phyloP scores from a whole-genome alignment of 2,797 vertebrate genomes.

The Gastrophryne carolinensis region DNA sequence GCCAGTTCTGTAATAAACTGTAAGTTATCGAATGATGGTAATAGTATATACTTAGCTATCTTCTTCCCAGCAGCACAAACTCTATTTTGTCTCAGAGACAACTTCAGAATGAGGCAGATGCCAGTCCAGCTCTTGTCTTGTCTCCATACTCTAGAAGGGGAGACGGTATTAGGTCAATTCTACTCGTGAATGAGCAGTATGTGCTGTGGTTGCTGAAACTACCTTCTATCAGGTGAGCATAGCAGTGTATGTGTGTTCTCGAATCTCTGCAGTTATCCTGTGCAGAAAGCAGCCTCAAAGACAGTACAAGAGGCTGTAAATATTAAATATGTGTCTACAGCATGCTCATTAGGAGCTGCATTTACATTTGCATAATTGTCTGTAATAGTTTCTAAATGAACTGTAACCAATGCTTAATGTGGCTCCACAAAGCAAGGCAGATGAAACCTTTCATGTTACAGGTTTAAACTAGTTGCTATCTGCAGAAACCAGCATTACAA shows the following conservation, averaged over 20 bases:
- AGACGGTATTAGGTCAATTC: too few relatives aligned
- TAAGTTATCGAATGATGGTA: too few relatives aligned
- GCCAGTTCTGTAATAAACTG: too few relatives aligned
- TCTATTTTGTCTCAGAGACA: too few relatives aligned
- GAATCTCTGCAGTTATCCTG: slow-evolving; percentile 26
- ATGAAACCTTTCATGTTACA: slow-evolving; percentile 2
- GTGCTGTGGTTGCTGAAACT: too few relatives aligned
- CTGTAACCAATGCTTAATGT: slow-evolving; percentile 26
- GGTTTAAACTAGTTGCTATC: neutral
- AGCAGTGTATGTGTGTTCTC: neutral
- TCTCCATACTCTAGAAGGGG: too few relatives aligned
- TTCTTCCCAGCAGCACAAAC: too few relatives aligned
- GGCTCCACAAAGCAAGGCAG: neutral
- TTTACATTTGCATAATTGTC: slow-evolving; percentile 40
- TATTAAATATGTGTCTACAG: slow-evolving; percentile 35
- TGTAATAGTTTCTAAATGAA: slow-evolving; percentile 29
- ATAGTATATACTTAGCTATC: too few relatives aligned
- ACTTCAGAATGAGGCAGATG: too few relatives aligned
- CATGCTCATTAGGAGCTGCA: slow-evolving; percentile 7
- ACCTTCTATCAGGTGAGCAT: neutral
- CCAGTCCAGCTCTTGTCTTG: too few relatives aligned
- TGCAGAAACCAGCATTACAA: too few relatives aligned
- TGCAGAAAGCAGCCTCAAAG: slow-evolving; percentile 14
- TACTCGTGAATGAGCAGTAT: too few relatives aligned
- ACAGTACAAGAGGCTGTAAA: slow-evolving; percentile 33